phyloP scores from a whole-genome alignment of 2,113 vertebrate genomes.

The Elanus axillaris region DNA sequence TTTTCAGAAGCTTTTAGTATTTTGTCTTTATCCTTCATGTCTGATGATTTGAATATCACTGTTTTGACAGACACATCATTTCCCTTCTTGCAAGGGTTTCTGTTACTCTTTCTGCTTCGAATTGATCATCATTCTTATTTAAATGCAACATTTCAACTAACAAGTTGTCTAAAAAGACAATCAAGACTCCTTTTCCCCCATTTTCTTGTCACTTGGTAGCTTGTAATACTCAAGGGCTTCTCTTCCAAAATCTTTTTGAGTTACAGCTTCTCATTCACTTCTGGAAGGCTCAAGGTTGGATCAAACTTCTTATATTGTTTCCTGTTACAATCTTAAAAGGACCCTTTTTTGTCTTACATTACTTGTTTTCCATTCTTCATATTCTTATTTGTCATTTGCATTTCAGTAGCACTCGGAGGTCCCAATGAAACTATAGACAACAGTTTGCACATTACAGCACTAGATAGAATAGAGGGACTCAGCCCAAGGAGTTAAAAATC shows the following conservation, averaged over 20 bases:
- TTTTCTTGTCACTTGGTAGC: neutral
- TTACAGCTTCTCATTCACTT: neutral
- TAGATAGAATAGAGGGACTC: neutral
- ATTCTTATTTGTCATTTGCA: neutral
- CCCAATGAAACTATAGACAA: neutral
- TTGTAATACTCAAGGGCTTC: conserved; percentile 7
- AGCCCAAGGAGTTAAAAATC: neutral
- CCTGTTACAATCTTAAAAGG: neutral
- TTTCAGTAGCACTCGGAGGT: neutral
- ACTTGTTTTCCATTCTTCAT: neutral
- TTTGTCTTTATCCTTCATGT: neutral
- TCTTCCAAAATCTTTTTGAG: neutral
- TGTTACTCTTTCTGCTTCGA: neutral
- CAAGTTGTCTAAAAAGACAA: neutral
- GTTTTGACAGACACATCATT: neutral
- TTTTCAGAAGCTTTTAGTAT: conserved; percentile 1
- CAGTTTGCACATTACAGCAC: neutral
- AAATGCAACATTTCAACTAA: conserved; percentile 6
- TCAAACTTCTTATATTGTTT: neutral
- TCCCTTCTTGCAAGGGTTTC: neutral
- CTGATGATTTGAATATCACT: conserved; percentile 13
- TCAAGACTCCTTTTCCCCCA: neutral
- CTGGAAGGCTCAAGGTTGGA: neutral
- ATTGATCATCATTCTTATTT: neutral
- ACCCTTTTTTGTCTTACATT: neutral